These are phyloP conservation scores for Sycophaga agraensis DNA, from an alignment of 1,140 invertebrate genomes.

Conservation along the genomic window DNA sequence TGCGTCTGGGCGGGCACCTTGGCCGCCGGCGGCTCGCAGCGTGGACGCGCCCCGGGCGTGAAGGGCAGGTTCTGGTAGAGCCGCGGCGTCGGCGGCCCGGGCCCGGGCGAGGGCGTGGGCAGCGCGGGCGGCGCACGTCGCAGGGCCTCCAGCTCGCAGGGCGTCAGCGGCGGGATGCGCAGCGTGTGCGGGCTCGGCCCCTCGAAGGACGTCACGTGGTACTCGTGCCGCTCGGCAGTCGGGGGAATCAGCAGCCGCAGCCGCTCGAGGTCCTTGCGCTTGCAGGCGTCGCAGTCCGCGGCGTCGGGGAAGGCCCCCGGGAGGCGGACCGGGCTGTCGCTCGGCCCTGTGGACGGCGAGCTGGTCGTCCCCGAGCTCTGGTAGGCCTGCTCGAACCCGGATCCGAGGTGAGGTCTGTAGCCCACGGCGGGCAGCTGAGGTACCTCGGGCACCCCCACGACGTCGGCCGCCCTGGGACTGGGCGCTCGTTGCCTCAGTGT, in stretches of 20 bases:
- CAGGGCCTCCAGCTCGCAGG: conserved; percentile 37
- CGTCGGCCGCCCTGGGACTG: too few species aligned
- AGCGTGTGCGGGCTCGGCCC: conserved; percentile 47
- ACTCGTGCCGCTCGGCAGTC: conserved; percentile 30
- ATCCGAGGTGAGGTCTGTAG: conserved; percentile 46
- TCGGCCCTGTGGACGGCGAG: conserved; percentile 41
- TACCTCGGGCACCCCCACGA: conserved; percentile 41
- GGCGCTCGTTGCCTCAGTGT: conserved; percentile 33
- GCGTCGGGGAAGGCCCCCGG: too few species aligned
- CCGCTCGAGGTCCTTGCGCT: conserved; percentile 16
- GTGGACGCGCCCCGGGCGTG: conserved; percentile 34
- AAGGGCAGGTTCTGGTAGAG: conserved; percentile 43
- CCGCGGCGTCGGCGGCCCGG: conserved; percentile 23
- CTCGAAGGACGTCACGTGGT: conserved; percentile 53
- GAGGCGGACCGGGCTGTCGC: conserved; percentile 33
- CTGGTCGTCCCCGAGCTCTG: conserved; percentile 32
- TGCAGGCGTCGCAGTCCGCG: conserved; percentile 21
- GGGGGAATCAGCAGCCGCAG: conserved; percentile 21
- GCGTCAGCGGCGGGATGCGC: conserved; percentile 36
- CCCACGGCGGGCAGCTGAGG: conserved; percentile 43
- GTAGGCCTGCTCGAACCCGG: conserved; percentile 39
- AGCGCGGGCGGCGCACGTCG: conserved; percentile 36
- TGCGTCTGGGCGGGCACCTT: conserved; percentile 48
- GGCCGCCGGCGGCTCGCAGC: conserved; percentile 37
- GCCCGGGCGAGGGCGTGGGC: too few species aligned